phyloP scores from a whole-genome alignment of 2,113 vertebrate species.

The Saccopteryx leptura region DNA sequence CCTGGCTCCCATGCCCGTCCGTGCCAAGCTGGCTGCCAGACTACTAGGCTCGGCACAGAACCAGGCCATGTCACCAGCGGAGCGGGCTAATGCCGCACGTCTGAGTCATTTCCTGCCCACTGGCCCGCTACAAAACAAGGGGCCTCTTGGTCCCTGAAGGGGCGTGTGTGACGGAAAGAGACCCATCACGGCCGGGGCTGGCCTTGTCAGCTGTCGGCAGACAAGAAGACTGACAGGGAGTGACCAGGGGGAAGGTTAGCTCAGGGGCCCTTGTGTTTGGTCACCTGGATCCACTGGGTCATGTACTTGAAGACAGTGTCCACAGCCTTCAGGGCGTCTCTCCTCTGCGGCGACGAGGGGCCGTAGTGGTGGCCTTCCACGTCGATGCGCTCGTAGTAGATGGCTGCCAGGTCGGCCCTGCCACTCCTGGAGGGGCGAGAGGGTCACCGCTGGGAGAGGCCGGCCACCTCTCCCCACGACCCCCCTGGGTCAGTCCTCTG shows the following conservation, averaged over 20 bases:
- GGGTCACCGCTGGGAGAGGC: rapidly evolving
- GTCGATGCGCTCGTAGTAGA: conserved; percentile 96
- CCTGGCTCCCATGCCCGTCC: background rate
- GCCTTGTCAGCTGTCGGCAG: background rate
- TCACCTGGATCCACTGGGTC: conserved; percentile 93
- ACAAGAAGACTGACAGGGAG: background rate
- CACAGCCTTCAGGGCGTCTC: conserved; percentile 89
- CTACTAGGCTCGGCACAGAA: background rate
- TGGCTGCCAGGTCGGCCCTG: conserved; percentile 91
- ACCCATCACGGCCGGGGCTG: rapidly evolving
- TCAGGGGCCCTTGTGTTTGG: rapidly evolving
- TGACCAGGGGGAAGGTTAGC: background rate
- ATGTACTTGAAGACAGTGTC: conserved; percentile 92
- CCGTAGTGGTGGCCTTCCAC: conserved; percentile 96
- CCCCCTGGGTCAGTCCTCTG: background rate
- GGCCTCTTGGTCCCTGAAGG: background rate
- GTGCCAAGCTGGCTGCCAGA: rapidly evolving
- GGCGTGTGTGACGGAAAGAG: background rate
- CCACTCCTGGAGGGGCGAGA: conserved; percentile 84
- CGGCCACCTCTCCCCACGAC: rapidly evolving
- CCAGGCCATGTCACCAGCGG: rapidly evolving
- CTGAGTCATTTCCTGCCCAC: background rate
- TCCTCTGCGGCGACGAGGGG: conserved; percentile 92
- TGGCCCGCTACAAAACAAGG: background rate
- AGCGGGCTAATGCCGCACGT: rapidly evolving